Base-by-base conservation (phyloP, 2,888 invertebrate species). In the Drosophila koepferae region DNA sequence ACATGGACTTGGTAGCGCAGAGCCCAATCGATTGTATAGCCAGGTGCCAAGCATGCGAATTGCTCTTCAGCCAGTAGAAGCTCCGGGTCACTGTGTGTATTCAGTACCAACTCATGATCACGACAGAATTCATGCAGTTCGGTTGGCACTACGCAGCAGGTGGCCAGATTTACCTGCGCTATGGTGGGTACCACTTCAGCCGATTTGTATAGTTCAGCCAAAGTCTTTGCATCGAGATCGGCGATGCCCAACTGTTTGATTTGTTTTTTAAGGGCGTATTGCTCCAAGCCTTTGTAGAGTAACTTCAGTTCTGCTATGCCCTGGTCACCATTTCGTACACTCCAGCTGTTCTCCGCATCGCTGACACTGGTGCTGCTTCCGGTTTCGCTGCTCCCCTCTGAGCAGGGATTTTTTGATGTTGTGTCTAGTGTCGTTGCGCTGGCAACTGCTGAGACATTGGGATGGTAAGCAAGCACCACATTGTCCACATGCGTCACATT, bases 51-150 rank as follows among this genome's bases (percentile, higher is more conserved):
- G n/a, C 63, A 64, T 5, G 66, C 31, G 1, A 97, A 94, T 23
- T 95, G 94, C 69, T 94, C 95, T 23, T 94, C 94, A 64, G 94
- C 92, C 41, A 95, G 94, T 68, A 92, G 70, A 49, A 92, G 78
- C 91, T 95, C 95, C 0, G 98, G 98, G 93, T 99, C 99, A 89
- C 97, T 98, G 92, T 99, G 99, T 0, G 99, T 99, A 31, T 99
- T 94, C 44, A 99, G 94, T 91, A 98, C 98, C 72, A 99, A 96
- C 89, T 98, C 97, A 88, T 98, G 96, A 78, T 97, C 96, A 85
- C 97, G 96, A 74, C 99, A 98, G 94, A 97, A 99, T 77, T 96
- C 95, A 92, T 97, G 96, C 78, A 99, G 94, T 3, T 97, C 95
- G 2, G 97, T 97, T 28, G 99, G 99, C 63, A 99, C 98, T 4